These are phyloP conservation scores for Momotus momota DNA, from an alignment of 2,797 vertebrate genomes.

Conservation along the genomic window DNA sequence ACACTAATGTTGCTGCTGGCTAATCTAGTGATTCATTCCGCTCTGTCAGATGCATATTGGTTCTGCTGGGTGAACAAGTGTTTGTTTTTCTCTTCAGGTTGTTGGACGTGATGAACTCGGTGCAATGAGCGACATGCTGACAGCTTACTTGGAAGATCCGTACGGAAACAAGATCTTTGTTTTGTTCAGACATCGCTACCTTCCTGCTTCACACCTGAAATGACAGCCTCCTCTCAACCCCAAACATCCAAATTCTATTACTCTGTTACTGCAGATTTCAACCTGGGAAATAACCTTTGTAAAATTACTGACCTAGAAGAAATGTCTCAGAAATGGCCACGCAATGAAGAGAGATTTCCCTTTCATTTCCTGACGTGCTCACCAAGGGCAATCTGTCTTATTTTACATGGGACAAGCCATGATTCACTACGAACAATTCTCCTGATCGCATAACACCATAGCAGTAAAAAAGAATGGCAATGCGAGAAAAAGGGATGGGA, in stretches of 20 bases:
- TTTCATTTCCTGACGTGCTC: background rate
- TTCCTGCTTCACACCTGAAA: background rate
- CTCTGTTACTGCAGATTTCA: background rate
- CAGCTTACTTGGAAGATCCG: background rate
- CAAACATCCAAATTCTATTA: background rate
- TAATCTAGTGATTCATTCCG: background rate
- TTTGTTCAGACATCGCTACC: accelerated
- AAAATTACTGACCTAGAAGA: background rate
- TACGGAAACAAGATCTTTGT: background rate
- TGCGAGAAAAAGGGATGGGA: background rate
- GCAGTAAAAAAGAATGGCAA: background rate
- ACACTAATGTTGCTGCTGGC: background rate
- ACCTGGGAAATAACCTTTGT: background rate
- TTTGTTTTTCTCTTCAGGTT: background rate
- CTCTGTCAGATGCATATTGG: background rate
- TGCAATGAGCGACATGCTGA: background rate
- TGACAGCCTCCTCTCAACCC: background rate
- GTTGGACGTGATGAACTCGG: background rate
- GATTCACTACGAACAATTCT: background rate
- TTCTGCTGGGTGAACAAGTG: background rate
- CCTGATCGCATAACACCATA: background rate
- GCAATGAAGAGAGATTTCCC: background rate
- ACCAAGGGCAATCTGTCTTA: background rate
- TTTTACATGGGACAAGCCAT: background rate
- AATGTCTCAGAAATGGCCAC: background rate